Base-by-base conservation (phyloP, 1,140 invertebrate species). In the Macrocentrus cingulum region DNA sequence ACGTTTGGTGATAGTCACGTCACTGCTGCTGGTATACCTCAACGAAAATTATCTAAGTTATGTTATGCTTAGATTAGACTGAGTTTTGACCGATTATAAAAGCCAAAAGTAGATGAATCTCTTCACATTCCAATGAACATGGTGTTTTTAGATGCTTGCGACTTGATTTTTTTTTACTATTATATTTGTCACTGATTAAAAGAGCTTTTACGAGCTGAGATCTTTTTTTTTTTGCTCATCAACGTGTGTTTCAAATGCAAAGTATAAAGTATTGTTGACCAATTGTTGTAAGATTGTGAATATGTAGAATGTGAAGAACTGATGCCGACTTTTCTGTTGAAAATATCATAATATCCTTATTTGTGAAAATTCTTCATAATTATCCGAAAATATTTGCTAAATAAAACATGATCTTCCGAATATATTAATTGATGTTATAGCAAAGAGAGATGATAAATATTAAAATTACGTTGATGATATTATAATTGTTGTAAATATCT, bases 181-280 rank as follows among this genome's bases (percentile, higher is more conserved):
- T n/a, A n/a, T n/a, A n/a, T n/a, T n/a, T n/a, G n/a, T n/a, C n/a
- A n/a, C n/a, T n/a, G n/a, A n/a, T n/a, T n/a, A n/a, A n/a, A n/a
- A n/a, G n/a, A n/a, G 25, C 9, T 9, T 4, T 29, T 29, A 9
- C 9, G 25, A 4, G 9, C 9, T 9, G 25, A 29, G 25, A 29
- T 29, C 4, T 39, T 5, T 15, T 15, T n/a, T 8, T 39, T n/a
- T 39, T n/a, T 11, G 29, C 6, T 7, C 11, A 34, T 34, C 11
- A 7, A 11, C 29, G 11, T 34, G 11, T 34, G 16, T 59, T 36
- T 48, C 42, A 45, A 36, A 32, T 52, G 19, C 53, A 41, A 25
- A n/a, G 18, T 29, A 46, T 42, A 48, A 59, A 37, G 23, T 29
- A 50, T 55, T 56, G 59, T 60, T 60, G 59, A 60, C 52, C 53